These are phyloP conservation scores for Lathronympha strigana DNA, from an alignment of 2,888 invertebrate genomes.

Conservation along the genomic window DNA sequence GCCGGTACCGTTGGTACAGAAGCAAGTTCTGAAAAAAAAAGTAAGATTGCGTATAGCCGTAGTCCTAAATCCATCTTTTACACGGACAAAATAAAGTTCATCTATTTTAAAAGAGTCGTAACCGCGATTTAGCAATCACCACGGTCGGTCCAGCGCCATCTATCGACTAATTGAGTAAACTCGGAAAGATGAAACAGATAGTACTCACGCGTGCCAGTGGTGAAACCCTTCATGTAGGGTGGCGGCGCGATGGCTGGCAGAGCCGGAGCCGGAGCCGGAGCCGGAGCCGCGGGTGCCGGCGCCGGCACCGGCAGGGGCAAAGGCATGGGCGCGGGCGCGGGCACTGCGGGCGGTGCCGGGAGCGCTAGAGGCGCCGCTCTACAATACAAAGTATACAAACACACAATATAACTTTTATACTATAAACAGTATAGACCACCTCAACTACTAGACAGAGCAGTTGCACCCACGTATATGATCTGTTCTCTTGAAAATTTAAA, in stretches of 20 bases:
- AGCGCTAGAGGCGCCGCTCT: conserved; percentile 56
- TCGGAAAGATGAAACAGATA: background rate
- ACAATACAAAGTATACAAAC: conserved; percentile 5
- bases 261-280: conserved; percentile 55
- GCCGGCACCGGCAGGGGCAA: conserved; percentile 31
- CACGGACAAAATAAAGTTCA: background rate
- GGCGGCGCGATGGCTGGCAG: conserved; percentile 49
- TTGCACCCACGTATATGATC: too few species aligned
- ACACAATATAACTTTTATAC: too few species aligned
- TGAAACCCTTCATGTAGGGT: conserved; percentile 63
- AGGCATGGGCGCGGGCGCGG: conserved; percentile 53
- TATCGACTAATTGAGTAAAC: background rate
- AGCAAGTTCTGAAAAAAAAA: conserved; percentile 54
- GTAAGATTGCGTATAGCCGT: too few species aligned
- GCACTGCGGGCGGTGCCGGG: conserved; percentile 51
- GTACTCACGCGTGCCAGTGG: conserved; percentile 64
- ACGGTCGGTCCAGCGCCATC: background rate
- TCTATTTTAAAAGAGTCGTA: background rate
- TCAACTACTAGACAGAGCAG: too few species aligned
- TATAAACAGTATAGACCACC: too few species aligned
- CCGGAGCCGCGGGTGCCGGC: conserved; percentile 44
- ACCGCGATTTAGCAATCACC: background rate
- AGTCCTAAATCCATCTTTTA: too few species aligned
- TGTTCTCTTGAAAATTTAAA: too few species aligned
- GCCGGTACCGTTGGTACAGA: conserved; percentile 60